These are phyloP conservation scores for Cyclophora albipunctata DNA, from an alignment of 2,888 invertebrate genomes.

Conservation along the genomic window DNA sequence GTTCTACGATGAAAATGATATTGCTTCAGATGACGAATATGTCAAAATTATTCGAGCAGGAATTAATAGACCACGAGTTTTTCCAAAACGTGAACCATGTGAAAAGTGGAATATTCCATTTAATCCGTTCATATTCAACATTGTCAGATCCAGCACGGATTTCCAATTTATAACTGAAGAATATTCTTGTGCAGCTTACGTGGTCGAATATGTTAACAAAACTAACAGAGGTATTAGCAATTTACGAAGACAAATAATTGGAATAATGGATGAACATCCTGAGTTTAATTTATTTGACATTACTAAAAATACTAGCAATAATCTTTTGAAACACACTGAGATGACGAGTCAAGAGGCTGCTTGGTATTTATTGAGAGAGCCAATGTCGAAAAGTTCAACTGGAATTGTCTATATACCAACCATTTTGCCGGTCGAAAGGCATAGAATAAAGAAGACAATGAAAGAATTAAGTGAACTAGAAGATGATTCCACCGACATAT, in stretches of 20 bases:
- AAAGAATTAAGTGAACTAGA: conserved; percentile 25
- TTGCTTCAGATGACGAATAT: conserved; percentile 21
- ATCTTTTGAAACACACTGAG: conserved; percentile 17
- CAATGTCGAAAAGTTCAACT: conserved; percentile 18
- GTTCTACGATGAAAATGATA: conserved; percentile 23
- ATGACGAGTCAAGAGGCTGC: conserved; percentile 40
- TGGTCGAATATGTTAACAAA: conserved; percentile 48
- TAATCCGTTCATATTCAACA: conserved; percentile 33
- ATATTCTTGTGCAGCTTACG: conserved; percentile 44
- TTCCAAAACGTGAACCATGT: conserved; percentile 20
- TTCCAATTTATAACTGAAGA: conserved; percentile 44
- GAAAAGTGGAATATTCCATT: conserved; percentile 38
- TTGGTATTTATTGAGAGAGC: conserved; percentile 22
- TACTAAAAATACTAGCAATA: conserved; percentile 17
- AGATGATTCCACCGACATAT: conserved; percentile 31
- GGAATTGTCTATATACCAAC: conserved; percentile 12
- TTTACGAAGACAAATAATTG: conserved; percentile 33
- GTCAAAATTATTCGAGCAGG: conserved; percentile 13
- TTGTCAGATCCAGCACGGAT: conserved; percentile 32
- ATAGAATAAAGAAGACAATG: conserved; percentile 17
- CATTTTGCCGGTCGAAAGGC: not conserved
- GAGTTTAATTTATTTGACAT: conserved; percentile 23
- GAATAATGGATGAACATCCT: conserved; percentile 27
- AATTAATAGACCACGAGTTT: conserved; percentile 22
- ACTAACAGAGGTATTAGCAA: conserved; percentile 35